Percentiles rank a stretch among this genome's conserved stretches.
phyloP scores from a whole-genome alignment of 2,113 vertebrate species.

The Plecturocebus donacophilus region DNA sequence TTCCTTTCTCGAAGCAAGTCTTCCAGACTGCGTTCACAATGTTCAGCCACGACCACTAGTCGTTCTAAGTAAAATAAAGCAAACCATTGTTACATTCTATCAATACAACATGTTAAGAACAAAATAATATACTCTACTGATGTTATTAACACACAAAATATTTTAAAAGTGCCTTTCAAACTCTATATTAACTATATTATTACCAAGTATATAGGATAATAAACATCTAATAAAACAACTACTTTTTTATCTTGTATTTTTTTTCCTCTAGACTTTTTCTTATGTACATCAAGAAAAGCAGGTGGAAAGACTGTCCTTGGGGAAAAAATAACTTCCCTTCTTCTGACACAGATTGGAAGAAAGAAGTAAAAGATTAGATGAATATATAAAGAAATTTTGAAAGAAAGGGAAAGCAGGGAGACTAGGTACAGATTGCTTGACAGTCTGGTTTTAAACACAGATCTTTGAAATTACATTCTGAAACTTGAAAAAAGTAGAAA shows the following conservation, averaged over 20 bases:
- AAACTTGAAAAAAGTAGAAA: constrained; percentile 1
- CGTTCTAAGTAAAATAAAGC: constrained; percentile 87
- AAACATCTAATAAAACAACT: neutral
- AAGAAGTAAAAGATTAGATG: neutral
- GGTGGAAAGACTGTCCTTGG: neutral
- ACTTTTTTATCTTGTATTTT: too few species aligned
- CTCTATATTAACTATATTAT: neutral
- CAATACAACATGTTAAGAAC: neutral
- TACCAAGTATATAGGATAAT: neutral
- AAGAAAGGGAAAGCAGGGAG: neutral
- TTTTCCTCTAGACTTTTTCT: neutral
- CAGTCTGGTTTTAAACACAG: neutral
- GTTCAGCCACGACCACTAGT: constrained; percentile 96
- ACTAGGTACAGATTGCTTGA: neutral
- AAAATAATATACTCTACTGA: neutral
- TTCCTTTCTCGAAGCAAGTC: constrained; percentile 91
- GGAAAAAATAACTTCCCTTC: constrained; percentile 13
- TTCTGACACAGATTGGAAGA: constrained; percentile 22
- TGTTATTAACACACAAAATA: neutral
- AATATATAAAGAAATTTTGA: neutral
- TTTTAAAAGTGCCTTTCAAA: constrained; percentile 16
- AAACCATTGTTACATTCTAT: constrained; percentile 47
- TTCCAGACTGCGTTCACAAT: constrained; percentile 92
- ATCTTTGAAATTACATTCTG: constrained; percentile 27
- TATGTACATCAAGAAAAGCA: neutral